These are phyloP conservation scores for Lithobates pipiens DNA, from an alignment of 2,797 vertebrate genomes.

Conservation along the genomic window DNA sequence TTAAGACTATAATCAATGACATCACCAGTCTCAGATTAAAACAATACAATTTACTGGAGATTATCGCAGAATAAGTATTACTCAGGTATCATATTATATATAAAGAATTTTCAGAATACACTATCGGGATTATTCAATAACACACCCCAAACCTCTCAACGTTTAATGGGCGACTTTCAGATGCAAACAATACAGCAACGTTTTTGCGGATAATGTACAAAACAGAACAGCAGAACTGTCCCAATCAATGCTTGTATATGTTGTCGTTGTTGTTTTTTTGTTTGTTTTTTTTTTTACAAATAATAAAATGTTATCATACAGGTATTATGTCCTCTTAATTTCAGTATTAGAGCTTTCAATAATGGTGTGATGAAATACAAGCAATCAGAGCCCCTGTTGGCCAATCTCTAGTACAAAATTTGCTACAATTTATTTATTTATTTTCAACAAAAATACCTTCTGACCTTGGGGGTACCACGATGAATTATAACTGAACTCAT, in stretches of 20 bases:
- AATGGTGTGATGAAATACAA: not conserved
- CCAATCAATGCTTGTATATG: slow-evolving; percentile 1
- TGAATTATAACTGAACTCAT: not conserved
- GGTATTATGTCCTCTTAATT: not conserved
- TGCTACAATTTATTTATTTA: not conserved
- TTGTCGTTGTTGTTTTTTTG: not conserved
- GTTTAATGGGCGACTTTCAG: slow-evolving; percentile 36
- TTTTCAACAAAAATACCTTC: slow-evolving; percentile 11
- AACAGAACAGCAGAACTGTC: slow-evolving; percentile 43
- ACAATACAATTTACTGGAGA: slow-evolving; percentile 54
- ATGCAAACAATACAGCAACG: slow-evolving; percentile 37
- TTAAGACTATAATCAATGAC: slow-evolving; percentile 20
- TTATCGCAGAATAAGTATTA: slow-evolving; percentile 52
- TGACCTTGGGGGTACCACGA: slow-evolving; percentile 2
- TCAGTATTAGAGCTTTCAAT: not conserved
- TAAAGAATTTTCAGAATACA: slow-evolving; percentile 38
- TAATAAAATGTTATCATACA: slow-evolving; percentile 18
- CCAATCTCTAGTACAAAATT: slow-evolving; percentile 1
- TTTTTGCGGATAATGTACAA: slow-evolving; percentile 26
- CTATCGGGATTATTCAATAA: slow-evolving; percentile 30
- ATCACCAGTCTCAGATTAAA: slow-evolving; percentile 39
- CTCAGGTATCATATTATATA: slow-evolving; percentile 51
- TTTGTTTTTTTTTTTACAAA: slow-evolving; percentile 18
- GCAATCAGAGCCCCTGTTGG: not conserved
- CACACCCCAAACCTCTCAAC: slow-evolving; percentile 28